Conservation (phyloP, 2,888 invertebrate genomes). For the Agrypnus murinus region DNA sequence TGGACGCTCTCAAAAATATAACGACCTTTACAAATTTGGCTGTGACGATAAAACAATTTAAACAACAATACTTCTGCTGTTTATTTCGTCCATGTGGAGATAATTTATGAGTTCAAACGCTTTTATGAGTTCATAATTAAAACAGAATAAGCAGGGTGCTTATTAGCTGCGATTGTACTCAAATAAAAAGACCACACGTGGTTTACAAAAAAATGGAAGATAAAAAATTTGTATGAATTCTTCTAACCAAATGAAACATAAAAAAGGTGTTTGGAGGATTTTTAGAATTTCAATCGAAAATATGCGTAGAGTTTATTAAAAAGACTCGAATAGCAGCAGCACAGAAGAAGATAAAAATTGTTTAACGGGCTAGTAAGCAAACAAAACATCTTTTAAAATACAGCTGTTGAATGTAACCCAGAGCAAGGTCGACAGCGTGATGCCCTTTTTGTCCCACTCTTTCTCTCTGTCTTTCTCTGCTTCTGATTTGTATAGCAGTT, state of each 20-base stretch:
- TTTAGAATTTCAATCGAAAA: neutral
- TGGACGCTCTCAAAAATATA: slow-evolving; percentile 16
- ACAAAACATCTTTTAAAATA: slow-evolving; percentile 46
- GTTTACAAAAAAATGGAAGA: slow-evolving; percentile 2
- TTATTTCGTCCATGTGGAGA: slow-evolving; percentile 19
- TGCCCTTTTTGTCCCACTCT: slow-evolving; percentile 34
- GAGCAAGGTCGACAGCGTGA: slow-evolving; percentile 46
- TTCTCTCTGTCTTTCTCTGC: too few species aligned
- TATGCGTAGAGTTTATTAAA: neutral
- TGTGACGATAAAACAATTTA: neutral
- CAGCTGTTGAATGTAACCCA: slow-evolving; percentile 44
- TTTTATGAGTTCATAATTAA: slow-evolving; percentile 21
- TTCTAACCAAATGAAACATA: slow-evolving; percentile 4
- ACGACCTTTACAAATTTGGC: neutral
- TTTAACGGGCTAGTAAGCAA: slow-evolving; percentile 48
- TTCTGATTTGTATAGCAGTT: slow-evolving; percentile 21
- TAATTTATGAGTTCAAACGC: slow-evolving; percentile 24
- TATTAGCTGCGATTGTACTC: neutral
- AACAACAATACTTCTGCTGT: slow-evolving; percentile 6
- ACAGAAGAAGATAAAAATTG: slow-evolving; percentile 35
- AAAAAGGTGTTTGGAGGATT: neutral
- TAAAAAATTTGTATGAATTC: too few species aligned
- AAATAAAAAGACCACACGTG: slow-evolving; percentile 23
- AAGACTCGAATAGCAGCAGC: neutral
- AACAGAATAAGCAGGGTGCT: neutral